These are phyloP conservation scores for Caenorhabditis virilis DNA, from an alignment of 2,888 invertebrate species.

Conservation along the genomic window DNA sequence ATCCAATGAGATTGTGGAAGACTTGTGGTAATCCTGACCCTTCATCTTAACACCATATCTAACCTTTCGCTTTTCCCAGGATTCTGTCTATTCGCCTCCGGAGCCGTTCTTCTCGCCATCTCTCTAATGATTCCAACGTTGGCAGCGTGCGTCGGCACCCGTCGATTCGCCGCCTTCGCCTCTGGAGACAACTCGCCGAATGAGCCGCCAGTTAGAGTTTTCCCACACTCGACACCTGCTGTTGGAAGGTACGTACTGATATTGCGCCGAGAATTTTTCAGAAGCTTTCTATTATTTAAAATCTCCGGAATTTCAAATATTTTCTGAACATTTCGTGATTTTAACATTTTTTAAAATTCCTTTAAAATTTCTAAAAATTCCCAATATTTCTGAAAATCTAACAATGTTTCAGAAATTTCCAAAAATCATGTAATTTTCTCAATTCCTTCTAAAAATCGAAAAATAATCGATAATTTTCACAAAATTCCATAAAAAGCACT, in stretches of 20 bases:
- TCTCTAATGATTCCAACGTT: conserved; percentile 62
- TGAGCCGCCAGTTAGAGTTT: conserved; percentile 66
- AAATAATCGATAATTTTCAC: too few relatives aligned
- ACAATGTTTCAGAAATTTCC: too few relatives aligned
- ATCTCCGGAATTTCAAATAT: too few relatives aligned
- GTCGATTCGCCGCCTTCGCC: conserved; percentile 56
- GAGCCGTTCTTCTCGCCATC: conserved; percentile 63
- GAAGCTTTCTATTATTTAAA: conserved; percentile 1
- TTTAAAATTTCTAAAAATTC: too few relatives aligned
- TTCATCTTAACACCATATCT: background rate
- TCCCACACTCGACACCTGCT: conserved; percentile 41
- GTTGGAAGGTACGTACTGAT: background rate
- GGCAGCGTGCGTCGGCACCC: conserved; percentile 60
- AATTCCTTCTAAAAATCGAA: too few relatives aligned
- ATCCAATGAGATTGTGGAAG: conserved; percentile 66
- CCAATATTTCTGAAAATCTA: too few relatives aligned
- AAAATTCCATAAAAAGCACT: too few relatives aligned
- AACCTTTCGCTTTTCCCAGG: conserved; percentile 37
- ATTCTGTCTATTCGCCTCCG: conserved; percentile 63
- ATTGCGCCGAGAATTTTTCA: too few relatives aligned
- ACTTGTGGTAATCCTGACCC: conserved; percentile 39
- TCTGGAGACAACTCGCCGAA: conserved; percentile 65
- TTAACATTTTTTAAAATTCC: too few relatives aligned
- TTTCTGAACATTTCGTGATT: too few relatives aligned
- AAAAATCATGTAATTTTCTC: too few relatives aligned